These are phyloP conservation scores for Orestias chungarensis DNA, from an alignment of 2,797 vertebrate genomes.

Conservation along the genomic window DNA sequence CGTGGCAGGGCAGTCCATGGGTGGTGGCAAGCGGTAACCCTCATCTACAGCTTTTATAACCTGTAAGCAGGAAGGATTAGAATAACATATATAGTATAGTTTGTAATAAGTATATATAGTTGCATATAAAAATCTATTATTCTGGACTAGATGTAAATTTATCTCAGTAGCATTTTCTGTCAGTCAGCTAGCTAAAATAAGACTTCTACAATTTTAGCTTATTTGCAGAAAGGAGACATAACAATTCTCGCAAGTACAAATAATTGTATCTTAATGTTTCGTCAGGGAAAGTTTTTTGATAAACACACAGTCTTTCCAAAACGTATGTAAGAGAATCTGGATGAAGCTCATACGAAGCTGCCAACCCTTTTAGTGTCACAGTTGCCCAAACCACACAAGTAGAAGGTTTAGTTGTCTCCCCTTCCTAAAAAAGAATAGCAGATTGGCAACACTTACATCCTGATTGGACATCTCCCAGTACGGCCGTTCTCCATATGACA, in stretches of 20 bases:
- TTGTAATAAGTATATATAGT: neutral
- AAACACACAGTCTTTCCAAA: neutral
- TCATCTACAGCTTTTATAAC: conserved; percentile 99
- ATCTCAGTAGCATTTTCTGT: neutral
- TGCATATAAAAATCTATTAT: neutral
- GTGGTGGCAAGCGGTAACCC: conserved; percentile 95
- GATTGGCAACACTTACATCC: conserved; percentile 75
- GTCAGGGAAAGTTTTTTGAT: neutral
- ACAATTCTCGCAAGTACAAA: neutral
- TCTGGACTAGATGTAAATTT: neutral
- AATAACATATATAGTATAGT: too few species aligned
- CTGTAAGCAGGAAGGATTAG: conserved; percentile 62
- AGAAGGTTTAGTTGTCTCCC: conserved; percentile 7
- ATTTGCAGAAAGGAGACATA: neutral
- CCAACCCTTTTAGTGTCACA: neutral
- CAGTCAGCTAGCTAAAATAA: neutral
- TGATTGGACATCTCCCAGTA: conserved; percentile 98
- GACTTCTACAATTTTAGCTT: neutral
- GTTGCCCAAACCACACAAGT: neutral
- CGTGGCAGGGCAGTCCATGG: conserved; percentile 98
- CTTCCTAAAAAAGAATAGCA: conserved; percentile 12
- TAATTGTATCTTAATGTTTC: conserved; percentile 9
- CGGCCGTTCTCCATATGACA: conserved; percentile 97
- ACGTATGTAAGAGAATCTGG: conserved; percentile 3
- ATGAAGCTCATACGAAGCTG: conserved; percentile 16